Conservation (phyloP, 1,140 invertebrate species). For the Trichonephila inaurata region DNA sequence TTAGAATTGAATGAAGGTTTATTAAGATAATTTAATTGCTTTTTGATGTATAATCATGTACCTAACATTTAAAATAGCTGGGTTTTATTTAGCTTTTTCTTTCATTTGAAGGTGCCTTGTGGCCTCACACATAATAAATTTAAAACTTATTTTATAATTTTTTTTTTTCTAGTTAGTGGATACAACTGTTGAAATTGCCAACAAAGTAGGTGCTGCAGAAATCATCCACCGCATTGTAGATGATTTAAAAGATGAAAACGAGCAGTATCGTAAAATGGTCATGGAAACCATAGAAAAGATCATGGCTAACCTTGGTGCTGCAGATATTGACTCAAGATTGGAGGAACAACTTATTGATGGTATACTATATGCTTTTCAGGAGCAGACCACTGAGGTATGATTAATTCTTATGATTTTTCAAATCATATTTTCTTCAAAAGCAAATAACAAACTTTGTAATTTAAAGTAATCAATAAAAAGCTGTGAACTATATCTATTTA, state of each 20-base stretch:
- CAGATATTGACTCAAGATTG: constrained; percentile 97
- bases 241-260: constrained; percentile 99
- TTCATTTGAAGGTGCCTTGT: no score
- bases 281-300: constrained; percentile 99
- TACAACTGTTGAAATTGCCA: constrained; percentile 99
- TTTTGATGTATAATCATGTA: no score
- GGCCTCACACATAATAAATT: no score
- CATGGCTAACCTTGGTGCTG: constrained; percentile 97
- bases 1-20: no score
- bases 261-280: constrained; percentile 99
- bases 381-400: constrained; percentile 97
- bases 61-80: no score
- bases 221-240: constrained; percentile 99
- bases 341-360: constrained; percentile 99
- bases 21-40: no score
- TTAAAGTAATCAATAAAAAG: no score
- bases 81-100: no score
- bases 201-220: constrained; percentile 99
- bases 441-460: background rate
- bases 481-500: no score
- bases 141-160: no score
- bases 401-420: background rate
- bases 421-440: background rate
- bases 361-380: constrained; percentile 99
- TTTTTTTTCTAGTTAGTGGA: constrained; percentile 90